Base-by-base conservation (phyloP, 2,888 invertebrate species). In the Lapara coniferarum region DNA sequence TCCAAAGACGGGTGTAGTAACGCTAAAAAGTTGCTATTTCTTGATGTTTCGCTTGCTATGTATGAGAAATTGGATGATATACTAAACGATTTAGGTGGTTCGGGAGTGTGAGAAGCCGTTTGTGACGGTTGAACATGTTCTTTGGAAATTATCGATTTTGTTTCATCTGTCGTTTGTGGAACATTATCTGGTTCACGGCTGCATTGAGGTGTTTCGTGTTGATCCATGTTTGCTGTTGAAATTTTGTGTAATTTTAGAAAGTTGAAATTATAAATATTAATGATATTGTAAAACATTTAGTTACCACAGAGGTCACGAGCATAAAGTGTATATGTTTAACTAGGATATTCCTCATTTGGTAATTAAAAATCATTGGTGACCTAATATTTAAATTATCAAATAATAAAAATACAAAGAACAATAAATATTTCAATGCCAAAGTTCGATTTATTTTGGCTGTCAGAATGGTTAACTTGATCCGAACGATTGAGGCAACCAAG, bases 181-280 rank as follows among this genome's bases (percentile, higher is more conserved):
- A 7, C 46, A 63, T 49, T 56, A 52, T 74, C 73, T 52, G 70
- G 37, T 66, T 72, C 72, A 69, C 70, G 75, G 73, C 78, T 82
- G 76, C 78, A 79, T 69, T 78, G 71, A 51, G 80, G 77, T 16
- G 69, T 37, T 63, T 72, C 73, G 4, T 10, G 51, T 53, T 76
- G 75, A 30, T 81, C 81, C 82, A 81, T 81, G 67, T 58, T 16
- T 69, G 19, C 73, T 74, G 69, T 57, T 10, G 19, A 44, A 19
- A 63, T 49, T 49, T 19, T 7, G 49, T 19, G 46, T 13, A 49
- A 19, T 16, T 56, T 49, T 63, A 19, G 19, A 49, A 49, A 49
- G 19, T 63, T 16, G 7, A 19, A 13, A 16, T 7, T 63, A 49
- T 25, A 49, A 49, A n/a, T 19, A 46, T 49, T 16, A 46, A 13